These are phyloP conservation scores for Mylabris phalerata DNA, from an alignment of 1,140 invertebrate species.

Conservation along the genomic window DNA sequence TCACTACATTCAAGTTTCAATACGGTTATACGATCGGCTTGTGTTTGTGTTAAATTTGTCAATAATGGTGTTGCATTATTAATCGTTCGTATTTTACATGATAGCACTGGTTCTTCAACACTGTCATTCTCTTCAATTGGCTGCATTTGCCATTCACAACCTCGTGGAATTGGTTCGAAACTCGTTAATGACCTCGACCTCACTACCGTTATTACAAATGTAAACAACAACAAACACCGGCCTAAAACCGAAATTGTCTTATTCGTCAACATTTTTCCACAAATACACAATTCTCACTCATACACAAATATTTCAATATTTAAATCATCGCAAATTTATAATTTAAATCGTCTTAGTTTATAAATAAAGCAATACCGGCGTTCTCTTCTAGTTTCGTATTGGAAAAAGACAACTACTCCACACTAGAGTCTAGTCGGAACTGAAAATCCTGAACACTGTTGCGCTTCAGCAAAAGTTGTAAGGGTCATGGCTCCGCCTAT, in stretches of 20 bases:
- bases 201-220: constrained; percentile 20
- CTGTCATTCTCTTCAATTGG: constrained; percentile 46
- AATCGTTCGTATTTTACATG: constrained; percentile 67
- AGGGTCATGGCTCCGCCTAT: constrained; percentile 33
- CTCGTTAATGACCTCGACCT: constrained; percentile 37
- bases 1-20: constrained; percentile 71
- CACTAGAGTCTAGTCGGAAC: constrained; percentile 8
- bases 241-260: neutral
- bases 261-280: constrained; percentile 7
- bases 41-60: constrained; percentile 56
- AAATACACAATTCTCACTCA: neutral
- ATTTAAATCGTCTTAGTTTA: neutral
- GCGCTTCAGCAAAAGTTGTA: constrained; percentile 30
- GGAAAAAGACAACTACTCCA: constrained; percentile 6
- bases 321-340: constrained; percentile 16
- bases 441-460: constrained; percentile 28
- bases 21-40: constrained; percentile 59
- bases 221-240: constrained; percentile 16
- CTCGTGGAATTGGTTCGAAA: constrained; percentile 50
- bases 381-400: neutral
- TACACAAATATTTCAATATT: constrained; percentile 1
- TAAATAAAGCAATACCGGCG: neutral
- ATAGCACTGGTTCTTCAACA: constrained; percentile 47
- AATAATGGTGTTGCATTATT: constrained; percentile 61
- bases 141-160: constrained; percentile 60